Base-by-base conservation (phyloP, 1,140 invertebrate genomes). In the Reticulitermes speratus region DNA sequence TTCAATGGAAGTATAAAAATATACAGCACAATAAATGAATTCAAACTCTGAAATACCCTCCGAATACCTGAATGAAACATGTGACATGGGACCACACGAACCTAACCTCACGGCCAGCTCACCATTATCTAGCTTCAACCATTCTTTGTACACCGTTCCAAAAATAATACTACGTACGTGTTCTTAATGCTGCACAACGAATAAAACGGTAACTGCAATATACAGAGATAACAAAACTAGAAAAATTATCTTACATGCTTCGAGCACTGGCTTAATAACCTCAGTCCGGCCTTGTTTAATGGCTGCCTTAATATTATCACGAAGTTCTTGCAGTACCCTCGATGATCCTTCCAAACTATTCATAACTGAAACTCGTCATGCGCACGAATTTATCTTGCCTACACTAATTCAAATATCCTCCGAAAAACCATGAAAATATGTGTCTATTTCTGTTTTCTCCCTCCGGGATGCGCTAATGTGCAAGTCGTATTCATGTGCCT, bases 231-330 rank as follows among this genome's bases (percentile, higher is more conserved):
- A 44, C 83, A 44, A 75, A 69, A 85, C 82, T 86, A 83, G 59
- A 30, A 85, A 87, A 87, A 65, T 3, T 48, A 87, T 82, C 92
- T 90, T 92, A 94, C 94, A 93, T 86, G 93, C 92, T 83, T 94
- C 93, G 44, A 95, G 89, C 38, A 94, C 90, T 48, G 93, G 91
- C 88, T 93, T 91, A 44, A 95, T 91, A 87, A 94, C 93, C 89
- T 95, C 94, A 25, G 93, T 94, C 87, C 94, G 91, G 32, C 94
- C 94, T 88, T 92, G 91, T 88, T 93, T 92, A 84, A 95, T 92
- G 59, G 94, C 93, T 86, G 91, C 91, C 88, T 92, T 92, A 87
- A 94, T 91, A 89, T 91, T 91, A 90, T 93, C 89, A 89, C 90
- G 90, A 89, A 92, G 90, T 87, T 92, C 91, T 86, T 89, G 84